Percentiles rank a stretch among this genome's conserved stretches.
These are phyloP conservation scores for Hirudinaria manillensis DNA, from an alignment of 2,888 invertebrate genomes.

Conservation along the genomic window DNA sequence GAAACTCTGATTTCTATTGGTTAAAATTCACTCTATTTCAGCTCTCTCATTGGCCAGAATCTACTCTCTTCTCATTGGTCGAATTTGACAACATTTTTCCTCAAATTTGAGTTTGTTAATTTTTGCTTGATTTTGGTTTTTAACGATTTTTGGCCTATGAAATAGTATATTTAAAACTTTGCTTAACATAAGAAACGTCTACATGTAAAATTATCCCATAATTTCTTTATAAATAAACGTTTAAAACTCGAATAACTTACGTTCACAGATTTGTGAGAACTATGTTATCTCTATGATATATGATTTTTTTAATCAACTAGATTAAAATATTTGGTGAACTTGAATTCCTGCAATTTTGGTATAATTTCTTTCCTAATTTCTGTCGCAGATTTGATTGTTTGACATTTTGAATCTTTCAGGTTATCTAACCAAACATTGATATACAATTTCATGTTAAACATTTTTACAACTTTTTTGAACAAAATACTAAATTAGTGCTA, in stretches of 20 bases:
- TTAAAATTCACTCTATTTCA: constrained; percentile 2
- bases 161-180: background rate
- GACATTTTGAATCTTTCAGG: too few relatives aligned
- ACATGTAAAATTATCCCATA: background rate
- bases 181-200: background rate
- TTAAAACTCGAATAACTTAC: background rate
- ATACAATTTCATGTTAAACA: too few relatives aligned
- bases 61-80: constrained; percentile 10
- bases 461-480: too few relatives aligned
- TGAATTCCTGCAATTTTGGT: too few relatives aligned
- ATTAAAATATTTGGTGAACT: too few relatives aligned
- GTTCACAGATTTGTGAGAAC: background rate
- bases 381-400: too few relatives aligned
- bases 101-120: background rate
- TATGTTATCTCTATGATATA: too few relatives aligned
- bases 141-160: background rate
- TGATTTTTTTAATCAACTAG: too few relatives aligned
- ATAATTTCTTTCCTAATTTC: too few relatives aligned
- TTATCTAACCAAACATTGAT: too few relatives aligned
- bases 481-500: too few relatives aligned
- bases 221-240: background rate
- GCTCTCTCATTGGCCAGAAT: background rate
- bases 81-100: constrained; percentile 20
- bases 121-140: background rate
- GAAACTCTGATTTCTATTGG: background rate